Conservation (phyloP, 2,797 vertebrate species). For the Picus viridis region DNA sequence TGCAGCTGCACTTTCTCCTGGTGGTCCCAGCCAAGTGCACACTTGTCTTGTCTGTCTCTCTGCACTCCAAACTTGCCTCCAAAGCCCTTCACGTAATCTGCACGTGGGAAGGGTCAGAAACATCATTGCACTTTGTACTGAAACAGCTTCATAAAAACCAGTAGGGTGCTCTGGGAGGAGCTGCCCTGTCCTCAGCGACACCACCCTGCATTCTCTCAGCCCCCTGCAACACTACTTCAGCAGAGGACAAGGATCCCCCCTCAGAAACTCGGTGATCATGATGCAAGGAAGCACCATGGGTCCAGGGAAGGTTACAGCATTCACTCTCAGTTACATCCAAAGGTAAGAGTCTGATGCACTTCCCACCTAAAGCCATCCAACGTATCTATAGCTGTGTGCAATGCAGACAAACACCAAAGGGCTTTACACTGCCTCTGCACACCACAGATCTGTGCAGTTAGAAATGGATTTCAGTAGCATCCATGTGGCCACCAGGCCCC, state of each 20-base stretch:
- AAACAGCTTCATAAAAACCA: neutral
- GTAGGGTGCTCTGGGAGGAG: neutral
- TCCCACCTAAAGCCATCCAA: neutral
- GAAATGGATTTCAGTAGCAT: neutral
- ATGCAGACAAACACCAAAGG: neutral
- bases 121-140: neutral
- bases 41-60: conserved; percentile 96
- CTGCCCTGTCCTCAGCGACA: neutral
- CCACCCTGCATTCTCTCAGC: neutral
- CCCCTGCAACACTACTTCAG: neutral
- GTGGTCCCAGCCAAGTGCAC: conserved; percentile 96
- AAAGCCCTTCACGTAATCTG: conserved; percentile 96
- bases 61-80: conserved; percentile 97
- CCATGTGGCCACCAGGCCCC: neutral
- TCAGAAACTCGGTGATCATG: neutral
- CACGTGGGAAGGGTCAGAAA: conserved; percentile 38
- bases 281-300: neutral
- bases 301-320: neutral
- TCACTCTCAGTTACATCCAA: neutral
- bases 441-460: neutral
- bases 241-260: neutral
- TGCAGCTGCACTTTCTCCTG: conserved; percentile 96
- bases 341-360: neutral
- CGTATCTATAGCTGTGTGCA: neutral
- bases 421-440: neutral